Base-by-base conservation (phyloP, 2,113 vertebrate genomes). In the Mionectes macconnelli region DNA sequence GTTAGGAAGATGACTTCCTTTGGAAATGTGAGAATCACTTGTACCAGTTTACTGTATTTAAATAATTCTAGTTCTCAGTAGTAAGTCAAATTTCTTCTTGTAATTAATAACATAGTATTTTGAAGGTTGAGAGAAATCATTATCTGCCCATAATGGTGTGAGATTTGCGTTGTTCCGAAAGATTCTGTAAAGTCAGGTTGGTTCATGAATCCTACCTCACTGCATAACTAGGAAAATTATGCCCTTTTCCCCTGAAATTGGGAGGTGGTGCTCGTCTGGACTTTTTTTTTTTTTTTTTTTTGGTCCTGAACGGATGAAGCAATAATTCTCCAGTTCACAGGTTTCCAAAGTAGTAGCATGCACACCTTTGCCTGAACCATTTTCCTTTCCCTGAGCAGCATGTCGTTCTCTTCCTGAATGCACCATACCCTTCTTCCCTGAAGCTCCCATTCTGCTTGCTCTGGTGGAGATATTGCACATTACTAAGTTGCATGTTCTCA, bases 401-500 rank as follows among this genome's bases (percentile, higher is more conserved):
- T 98, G 98, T 89, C 6, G 88, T 97, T 96, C 93, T 97, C 93
- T 94, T 97, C 97, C 97, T 95, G 97, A 98, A 97, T 98, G 97
- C 96, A 96, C 97, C 97, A 96, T 96, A 94, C 96, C 97, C 97
- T 97, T 97, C 96, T 96, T 96, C 97, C 98, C 97, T 20, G 97
- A 96, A 93, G 97, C 96, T 97, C 97, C 91, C 98, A 97, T 98
- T 97, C 97, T 97, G 98, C 98, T 98, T 98, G 98, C 98, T 98
- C 98, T 98, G 97, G 98, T 98, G 98, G 98, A 97, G 97, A 97
- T 98, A 98, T 98, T 98, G 98, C 98, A 98, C 98, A 98, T 98
- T 98, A 98, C 98, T 98, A 98, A 98, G 98, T 98, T 98, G 98
- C 98, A 98, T 98, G 98, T 98, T 98, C 97, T 98, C 98, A 98